phyloP scores from a whole-genome alignment of 2,888 invertebrate species.

The Dolichomitus sp. region DNA sequence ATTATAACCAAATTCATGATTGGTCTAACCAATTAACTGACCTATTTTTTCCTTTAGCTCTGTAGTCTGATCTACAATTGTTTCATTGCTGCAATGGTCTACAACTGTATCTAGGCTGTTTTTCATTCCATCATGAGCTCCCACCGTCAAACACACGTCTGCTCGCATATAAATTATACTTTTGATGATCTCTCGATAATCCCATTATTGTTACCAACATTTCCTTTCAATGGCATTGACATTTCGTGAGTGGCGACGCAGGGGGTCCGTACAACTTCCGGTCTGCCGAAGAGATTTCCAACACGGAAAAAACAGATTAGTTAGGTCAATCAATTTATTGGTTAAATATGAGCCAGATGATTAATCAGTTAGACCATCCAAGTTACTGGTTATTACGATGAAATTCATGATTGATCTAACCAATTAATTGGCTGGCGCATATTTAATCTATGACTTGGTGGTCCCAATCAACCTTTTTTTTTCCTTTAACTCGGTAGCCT shows the following conservation, averaged over 20 bases:
- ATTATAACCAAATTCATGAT: too few species aligned
- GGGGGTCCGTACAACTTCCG: too few species aligned
- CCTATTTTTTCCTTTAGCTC: too few species aligned
- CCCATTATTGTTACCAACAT: constrained; percentile 26
- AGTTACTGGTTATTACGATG: too few species aligned
- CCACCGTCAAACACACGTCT: not conserved
- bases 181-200: not conserved
- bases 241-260: not conserved
- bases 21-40: too few species aligned
- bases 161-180: not conserved
- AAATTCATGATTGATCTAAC: too few species aligned
- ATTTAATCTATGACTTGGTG: too few species aligned
- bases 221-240: constrained; percentile 31
- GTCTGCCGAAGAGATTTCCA: not conserved
- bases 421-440: too few species aligned
- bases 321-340: too few species aligned
- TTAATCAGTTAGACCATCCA: too few species aligned
- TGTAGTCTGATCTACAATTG: not conserved
- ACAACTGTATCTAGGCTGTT: not conserved
- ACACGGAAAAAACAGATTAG: not conserved
- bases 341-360: too few species aligned
- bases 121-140: not conserved
- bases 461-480: too few species aligned
- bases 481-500: not conserved
- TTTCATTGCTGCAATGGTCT: not conserved